A percentile compares a stretch with the other conserved stretches of the same genome.
phyloP scores from a whole-genome alignment of 2,797 vertebrate species.

The Telmatherina bonti region DNA sequence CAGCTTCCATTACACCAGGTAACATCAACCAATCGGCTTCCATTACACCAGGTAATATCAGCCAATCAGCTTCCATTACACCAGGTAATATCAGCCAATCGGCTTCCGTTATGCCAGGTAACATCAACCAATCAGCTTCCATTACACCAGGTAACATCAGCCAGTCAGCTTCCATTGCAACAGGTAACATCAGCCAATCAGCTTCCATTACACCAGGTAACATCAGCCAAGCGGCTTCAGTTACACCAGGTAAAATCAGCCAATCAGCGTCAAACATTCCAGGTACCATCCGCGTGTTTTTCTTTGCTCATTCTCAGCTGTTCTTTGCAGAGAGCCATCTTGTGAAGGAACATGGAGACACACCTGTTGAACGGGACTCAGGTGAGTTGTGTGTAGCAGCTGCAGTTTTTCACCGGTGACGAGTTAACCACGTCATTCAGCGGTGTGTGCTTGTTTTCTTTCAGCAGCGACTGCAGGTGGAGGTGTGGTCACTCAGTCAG shows the following conservation, averaged over 20 bases:
- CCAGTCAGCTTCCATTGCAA: no score
- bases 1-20: no score
- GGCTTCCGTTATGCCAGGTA: not conserved
- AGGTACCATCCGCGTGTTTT: no score
- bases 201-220: not conserved
- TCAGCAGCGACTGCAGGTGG: slow-evolving; percentile 82
- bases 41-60: not conserved
- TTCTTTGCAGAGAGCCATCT: slow-evolving; percentile 71
- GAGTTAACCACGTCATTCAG: no score
- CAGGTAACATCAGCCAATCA: slow-evolving; percentile 76
- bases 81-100: not conserved
- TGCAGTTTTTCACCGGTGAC: no score
- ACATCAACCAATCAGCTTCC: no score
- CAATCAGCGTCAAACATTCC: slow-evolving; percentile 1
- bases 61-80: slow-evolving; percentile 1
- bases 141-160: no score
- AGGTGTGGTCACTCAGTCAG: slow-evolving; percentile 78
- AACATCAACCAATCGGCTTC: slow-evolving; percentile 21
- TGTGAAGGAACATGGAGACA: slow-evolving; percentile 78
- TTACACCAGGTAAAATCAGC: not conserved
- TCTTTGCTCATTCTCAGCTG: not conserved
- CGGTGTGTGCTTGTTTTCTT: no score
- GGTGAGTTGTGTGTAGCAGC: slow-evolving; percentile 60
- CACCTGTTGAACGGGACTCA: slow-evolving; percentile 53
- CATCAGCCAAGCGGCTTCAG: slow-evolving; percentile 1